Evolutionary conservation across 1,140 invertebrate species (phyloP).

Genomic region (Neodiprion lecontei): DNA sequence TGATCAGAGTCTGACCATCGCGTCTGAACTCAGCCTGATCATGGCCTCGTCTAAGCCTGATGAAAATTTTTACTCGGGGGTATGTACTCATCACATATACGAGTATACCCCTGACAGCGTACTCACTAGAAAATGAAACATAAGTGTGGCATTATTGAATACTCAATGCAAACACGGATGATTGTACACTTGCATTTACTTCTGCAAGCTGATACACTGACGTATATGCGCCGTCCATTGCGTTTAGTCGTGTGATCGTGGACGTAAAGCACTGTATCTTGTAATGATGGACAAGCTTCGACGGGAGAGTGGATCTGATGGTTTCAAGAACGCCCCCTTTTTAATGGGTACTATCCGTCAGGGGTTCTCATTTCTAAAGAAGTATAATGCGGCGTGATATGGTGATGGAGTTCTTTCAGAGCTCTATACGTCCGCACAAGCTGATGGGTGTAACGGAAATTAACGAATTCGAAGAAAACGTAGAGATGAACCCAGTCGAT

Average conservation of each 20-base stretch:
- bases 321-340: constrained; percentile 10
- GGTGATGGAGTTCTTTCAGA: neutral
- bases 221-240: neutral
- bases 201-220: too few species aligned
- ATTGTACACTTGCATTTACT: too few species aligned
- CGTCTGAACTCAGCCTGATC: too few species aligned
- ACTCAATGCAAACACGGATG: too few species aligned
- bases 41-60: too few species aligned
- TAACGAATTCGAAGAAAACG: neutral
- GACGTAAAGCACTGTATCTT: neutral
- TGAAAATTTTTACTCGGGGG: too few species aligned
- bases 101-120: too few species aligned
- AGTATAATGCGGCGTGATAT: neutral
- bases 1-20: too few species aligned
- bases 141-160: too few species aligned
- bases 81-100: too few species aligned
- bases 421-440: neutral
- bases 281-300: constrained; percentile 14
- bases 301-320: constrained; percentile 8
- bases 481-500: neutral
- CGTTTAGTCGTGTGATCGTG: neutral
- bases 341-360: constrained; percentile 5
- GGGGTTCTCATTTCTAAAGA: constrained; percentile 6
- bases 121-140: too few species aligned
- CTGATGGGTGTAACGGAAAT: neutral